A percentile compares a stretch with the other conserved stretches of the same genome.
These are phyloP conservation scores for Sclerodermus sp. DNA, from an alignment of 2,888 invertebrate genomes.

Conservation along the genomic window DNA sequence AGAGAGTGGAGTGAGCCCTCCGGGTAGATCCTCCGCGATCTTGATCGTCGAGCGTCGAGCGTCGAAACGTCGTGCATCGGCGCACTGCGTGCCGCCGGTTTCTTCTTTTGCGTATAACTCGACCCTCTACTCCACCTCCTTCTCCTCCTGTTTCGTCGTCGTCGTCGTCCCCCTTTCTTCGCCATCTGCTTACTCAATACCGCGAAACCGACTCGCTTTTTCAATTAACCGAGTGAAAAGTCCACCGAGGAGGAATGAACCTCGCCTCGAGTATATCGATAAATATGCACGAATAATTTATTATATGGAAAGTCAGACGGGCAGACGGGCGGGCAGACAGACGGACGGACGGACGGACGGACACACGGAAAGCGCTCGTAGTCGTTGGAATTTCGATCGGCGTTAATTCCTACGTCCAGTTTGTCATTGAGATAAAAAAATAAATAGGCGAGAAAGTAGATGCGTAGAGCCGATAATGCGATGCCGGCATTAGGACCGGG, in stretches of 20 bases:
- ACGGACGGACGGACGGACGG: no score
- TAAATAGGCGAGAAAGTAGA: slow-evolving; percentile 24
- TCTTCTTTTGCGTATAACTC: slow-evolving; percentile 24
- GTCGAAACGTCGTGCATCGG: no score
- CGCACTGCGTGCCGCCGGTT: slow-evolving; percentile 25
- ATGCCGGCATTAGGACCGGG: slow-evolving; percentile 13
- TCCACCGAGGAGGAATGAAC: no score
- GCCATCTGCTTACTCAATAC: slow-evolving; percentile 3
- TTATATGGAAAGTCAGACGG: no score
- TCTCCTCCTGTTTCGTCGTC: no score
- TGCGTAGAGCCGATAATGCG: slow-evolving; percentile 29
- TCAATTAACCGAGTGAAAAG: no score
- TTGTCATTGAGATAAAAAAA: slow-evolving; percentile 19
- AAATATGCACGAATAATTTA: no score
- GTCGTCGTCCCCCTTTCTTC: slow-evolving; percentile 12
- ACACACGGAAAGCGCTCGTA: no score
- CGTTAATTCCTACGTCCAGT: slow-evolving; percentile 11
- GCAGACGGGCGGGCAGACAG: no score
- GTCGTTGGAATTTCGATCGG: slow-evolving; percentile 18
- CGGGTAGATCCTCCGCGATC: slow-evolving; percentile 38
- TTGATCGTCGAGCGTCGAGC: slow-evolving; percentile 34
- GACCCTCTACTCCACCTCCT: no score
- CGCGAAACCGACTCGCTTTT: no score
- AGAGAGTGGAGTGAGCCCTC: slow-evolving; percentile 33
- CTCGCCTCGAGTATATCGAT: no score